These are phyloP conservation scores for Eonycteris spelaea DNA, from an alignment of 2,113 vertebrate species.

Conservation along the genomic window DNA sequence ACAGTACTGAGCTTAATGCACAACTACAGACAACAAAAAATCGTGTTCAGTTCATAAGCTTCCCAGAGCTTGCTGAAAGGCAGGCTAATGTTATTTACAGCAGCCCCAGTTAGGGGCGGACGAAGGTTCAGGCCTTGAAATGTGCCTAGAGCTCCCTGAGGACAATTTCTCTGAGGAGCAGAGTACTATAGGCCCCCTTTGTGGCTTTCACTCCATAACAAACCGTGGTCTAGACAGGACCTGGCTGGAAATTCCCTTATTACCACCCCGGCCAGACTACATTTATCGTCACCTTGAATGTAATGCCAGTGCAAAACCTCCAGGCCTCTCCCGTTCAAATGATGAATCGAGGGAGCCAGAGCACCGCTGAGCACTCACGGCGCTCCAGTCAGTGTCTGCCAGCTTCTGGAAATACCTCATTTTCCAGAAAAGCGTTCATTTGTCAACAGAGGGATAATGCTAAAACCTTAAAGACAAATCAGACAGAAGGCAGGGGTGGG, in stretches of 20 bases:
- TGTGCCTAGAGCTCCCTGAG: background rate
- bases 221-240: constrained; percentile 72
- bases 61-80: constrained; percentile 63
- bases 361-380: constrained; percentile 40
- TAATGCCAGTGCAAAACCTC: constrained; percentile 63
- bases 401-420: constrained; percentile 67
- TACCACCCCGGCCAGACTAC: constrained; percentile 40
- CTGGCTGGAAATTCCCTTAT: constrained; percentile 70
- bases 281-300: constrained; percentile 76
- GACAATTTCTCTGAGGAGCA: background rate
- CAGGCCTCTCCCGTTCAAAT: constrained; percentile 33
- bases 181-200: constrained; percentile 6
- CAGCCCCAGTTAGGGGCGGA: accelerated
- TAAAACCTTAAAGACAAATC: constrained; percentile 51
- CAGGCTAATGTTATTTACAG: constrained; percentile 71
- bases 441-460: constrained; percentile 75
- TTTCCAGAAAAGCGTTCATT: constrained; percentile 73
- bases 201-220: constrained; percentile 68
- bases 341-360: constrained; percentile 52
- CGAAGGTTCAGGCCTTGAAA: background rate
- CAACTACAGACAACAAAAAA: constrained; percentile 62
- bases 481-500: background rate
- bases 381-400: background rate
- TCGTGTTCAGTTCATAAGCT: constrained; percentile 43
- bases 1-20: constrained; percentile 53